phyloP scores from a whole-genome alignment of 2,888 invertebrate genomes.

The Morpho deidamia region DNA sequence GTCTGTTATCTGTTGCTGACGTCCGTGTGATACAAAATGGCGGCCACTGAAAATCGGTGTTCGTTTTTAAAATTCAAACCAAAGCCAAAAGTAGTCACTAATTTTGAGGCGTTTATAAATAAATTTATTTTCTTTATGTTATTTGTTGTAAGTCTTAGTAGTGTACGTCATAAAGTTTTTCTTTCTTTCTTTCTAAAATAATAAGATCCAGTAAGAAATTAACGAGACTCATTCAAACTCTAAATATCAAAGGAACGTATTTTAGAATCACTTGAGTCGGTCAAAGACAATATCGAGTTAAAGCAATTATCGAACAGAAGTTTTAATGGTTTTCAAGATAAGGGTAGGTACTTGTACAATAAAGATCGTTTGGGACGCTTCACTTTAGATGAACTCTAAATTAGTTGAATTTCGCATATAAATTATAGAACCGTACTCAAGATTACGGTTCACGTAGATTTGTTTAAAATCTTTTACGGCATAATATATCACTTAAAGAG shows the following conservation, averaged over 20 bases:
- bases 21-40: too few relatives aligned
- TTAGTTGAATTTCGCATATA: constrained; percentile 15
- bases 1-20: too few relatives aligned
- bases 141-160: too few relatives aligned
- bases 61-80: too few relatives aligned
- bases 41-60: too few relatives aligned
- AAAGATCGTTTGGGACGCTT: constrained; percentile 28
- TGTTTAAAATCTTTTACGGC: background rate
- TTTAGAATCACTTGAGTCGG: constrained; percentile 2
- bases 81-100: too few relatives aligned
- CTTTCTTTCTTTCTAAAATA: too few relatives aligned
- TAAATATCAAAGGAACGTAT: constrained; percentile 1
- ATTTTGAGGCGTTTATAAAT: too few relatives aligned
- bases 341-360: constrained; percentile 29
- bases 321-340: constrained; percentile 63
- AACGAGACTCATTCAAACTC: background rate
- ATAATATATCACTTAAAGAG: background rate
- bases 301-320: constrained; percentile 51
- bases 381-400: constrained; percentile 9
- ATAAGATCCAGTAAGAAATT: too few relatives aligned
- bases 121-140: too few relatives aligned
- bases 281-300: constrained; percentile 33
- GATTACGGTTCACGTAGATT: background rate
- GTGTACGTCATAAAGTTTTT: too few relatives aligned
- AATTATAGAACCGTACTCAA: constrained; percentile 13